Conservation (phyloP, 2,797 vertebrate genomes). For the Malacoctenus gilli region DNA sequence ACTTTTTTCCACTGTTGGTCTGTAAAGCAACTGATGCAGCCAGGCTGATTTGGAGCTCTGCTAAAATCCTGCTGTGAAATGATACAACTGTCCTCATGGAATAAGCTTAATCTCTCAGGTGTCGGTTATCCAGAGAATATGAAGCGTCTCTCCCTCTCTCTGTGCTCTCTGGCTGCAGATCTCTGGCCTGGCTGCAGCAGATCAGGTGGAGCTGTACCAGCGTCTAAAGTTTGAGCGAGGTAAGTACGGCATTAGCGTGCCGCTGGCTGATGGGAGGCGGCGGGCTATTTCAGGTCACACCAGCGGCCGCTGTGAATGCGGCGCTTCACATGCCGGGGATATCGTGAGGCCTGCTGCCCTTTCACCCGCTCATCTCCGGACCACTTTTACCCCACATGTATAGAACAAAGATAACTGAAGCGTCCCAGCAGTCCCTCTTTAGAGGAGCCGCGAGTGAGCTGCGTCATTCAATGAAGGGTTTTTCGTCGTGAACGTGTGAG, state of each 20-base stretch:
- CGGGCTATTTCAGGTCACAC: conserved; percentile 53
- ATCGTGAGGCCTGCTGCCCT: conserved; percentile 13
- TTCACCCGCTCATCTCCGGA: conserved; percentile 4
- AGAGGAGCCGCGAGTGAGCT: neutral
- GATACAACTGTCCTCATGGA: no score
- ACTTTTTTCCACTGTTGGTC: no score
- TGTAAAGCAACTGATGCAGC: no score
- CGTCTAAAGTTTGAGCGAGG: conserved; percentile 93
- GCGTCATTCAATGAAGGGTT: neutral
- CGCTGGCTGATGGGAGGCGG: conserved; percentile 12
- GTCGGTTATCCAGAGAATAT: no score
- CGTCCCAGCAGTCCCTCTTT: neutral
- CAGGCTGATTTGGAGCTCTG: no score
- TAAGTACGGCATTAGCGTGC: conserved; percentile 57
- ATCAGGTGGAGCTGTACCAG: conserved; percentile 88
- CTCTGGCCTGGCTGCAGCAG: conserved; percentile 83
- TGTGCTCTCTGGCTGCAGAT: conserved; percentile 85
- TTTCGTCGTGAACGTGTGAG: no score
- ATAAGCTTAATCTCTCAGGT: no score
- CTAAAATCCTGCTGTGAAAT: no score
- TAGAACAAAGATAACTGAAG: neutral
- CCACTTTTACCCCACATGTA: conserved; percentile 8
- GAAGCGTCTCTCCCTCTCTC: neutral
- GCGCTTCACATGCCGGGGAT: conserved; percentile 48
- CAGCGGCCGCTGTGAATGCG: conserved; percentile 27